Conservation (phyloP, 2,113 vertebrate genomes). For the Ginglymostoma cirratum region DNA sequence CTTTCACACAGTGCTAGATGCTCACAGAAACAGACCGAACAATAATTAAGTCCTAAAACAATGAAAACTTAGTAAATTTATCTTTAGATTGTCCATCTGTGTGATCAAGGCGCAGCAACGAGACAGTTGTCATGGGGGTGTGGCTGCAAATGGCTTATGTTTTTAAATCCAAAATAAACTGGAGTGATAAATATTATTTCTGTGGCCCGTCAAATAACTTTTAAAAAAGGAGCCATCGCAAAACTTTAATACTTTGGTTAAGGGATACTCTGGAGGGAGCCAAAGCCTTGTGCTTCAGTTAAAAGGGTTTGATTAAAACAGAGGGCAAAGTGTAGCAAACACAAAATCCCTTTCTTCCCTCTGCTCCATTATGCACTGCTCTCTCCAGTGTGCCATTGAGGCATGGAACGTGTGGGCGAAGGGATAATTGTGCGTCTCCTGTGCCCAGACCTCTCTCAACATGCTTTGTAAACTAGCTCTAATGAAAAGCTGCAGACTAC, state of each 20-base stretch:
- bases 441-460: neutral
- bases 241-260: neutral
- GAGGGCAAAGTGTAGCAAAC: neutral
- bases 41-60: neutral
- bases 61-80: neutral
- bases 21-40: neutral
- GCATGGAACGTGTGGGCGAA: neutral
- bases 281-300: constrained; percentile 8
- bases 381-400: neutral
- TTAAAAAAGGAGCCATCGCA: neutral
- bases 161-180: constrained; percentile 8
- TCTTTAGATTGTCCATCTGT: neutral
- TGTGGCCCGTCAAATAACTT: too few relatives aligned
- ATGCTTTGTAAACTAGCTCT: neutral
- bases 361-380: neutral
- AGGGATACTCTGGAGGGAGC: constrained; percentile 18
- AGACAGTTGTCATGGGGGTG: neutral
- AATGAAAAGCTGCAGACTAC: neutral
- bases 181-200: neutral
- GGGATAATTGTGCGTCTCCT: neutral
- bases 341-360: neutral
- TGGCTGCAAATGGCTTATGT: neutral
- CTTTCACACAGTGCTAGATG: neutral
- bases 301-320: neutral
- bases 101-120: neutral